Evolutionary conservation across 2,113 vertebrate species (phyloP).

Genomic region (Petrocephalus zakoni): DNA sequence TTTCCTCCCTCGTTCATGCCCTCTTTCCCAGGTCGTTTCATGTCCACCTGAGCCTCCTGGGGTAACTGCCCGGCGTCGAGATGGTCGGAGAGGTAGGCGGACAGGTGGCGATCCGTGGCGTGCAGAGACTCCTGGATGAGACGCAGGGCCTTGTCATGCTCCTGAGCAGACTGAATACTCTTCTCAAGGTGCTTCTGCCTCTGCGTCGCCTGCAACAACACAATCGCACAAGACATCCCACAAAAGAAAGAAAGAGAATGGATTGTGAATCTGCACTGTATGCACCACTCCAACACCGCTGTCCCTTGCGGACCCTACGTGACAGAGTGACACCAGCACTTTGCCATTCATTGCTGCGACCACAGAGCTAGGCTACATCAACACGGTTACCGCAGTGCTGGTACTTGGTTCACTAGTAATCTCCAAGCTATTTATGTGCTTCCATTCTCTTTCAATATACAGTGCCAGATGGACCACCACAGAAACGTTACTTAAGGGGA

Average conservation of each 20-base stretch:
- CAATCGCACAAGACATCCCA: conserved; percentile 27
- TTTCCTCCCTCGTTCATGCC: neutral
- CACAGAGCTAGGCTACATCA: neutral
- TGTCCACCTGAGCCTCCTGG: conserved; percentile 85
- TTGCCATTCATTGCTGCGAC: neutral
- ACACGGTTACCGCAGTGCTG: neutral
- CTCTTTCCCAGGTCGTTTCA: neutral
- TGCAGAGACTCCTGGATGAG: conserved; percentile 82
- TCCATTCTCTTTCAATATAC: neutral
- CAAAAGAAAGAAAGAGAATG: neutral
- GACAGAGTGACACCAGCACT: neutral
- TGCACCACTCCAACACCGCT: neutral
- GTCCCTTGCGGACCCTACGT: neutral
- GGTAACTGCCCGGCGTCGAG: conserved; percentile 90
- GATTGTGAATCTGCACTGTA: neutral
- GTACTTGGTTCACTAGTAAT: neutral
- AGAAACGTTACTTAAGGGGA: neutral
- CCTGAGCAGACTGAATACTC: conserved; percentile 79
- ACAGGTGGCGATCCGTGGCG: conserved; percentile 78
- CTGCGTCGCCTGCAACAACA: conserved; percentile 68
- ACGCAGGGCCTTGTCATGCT: conserved; percentile 81
- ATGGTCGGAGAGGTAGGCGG: conserved; percentile 76
- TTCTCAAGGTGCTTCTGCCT: conserved; percentile 82
- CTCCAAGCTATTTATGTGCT: neutral
- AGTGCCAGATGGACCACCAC: neutral